These are phyloP conservation scores for Drosophila emarginata DNA, from an alignment of 2,888 invertebrate genomes.

Conservation along the genomic window DNA sequence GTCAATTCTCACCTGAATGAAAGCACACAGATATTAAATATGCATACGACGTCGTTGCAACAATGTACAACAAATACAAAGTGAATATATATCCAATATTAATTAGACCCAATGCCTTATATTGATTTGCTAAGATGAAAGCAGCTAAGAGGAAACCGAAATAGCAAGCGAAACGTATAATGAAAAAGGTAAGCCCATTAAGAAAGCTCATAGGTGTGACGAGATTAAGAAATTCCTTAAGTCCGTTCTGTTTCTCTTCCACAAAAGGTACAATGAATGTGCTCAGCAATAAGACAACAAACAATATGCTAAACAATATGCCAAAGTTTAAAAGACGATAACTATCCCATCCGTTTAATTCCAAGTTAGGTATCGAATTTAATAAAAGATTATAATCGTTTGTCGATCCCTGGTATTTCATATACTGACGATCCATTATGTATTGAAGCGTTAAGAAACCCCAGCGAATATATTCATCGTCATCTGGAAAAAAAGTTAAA, in stretches of 20 bases:
- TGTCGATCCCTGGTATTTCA: conserved; percentile 74
- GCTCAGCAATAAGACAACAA: conserved; percentile 72
- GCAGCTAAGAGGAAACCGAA: conserved; percentile 55
- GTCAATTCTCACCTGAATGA: conserved; percentile 75
- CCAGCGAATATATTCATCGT: conserved; percentile 82
- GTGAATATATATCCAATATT: conserved; percentile 58
- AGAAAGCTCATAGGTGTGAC: conserved; percentile 80
- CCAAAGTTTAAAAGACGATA: conserved; percentile 71
- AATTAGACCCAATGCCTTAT: conserved; percentile 65
- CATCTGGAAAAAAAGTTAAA: conserved; percentile 71
- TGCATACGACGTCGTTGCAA: conserved; percentile 78
- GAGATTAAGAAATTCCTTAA: conserved; percentile 82
- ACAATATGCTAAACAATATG: conserved; percentile 70
- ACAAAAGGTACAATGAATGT: conserved; percentile 84
- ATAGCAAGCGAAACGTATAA: conserved; percentile 75
- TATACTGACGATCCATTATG: conserved; percentile 85
- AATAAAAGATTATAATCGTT: conserved; percentile 58
- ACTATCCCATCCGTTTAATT: conserved; percentile 55
- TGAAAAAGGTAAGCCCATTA: conserved; percentile 80
- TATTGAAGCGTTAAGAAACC: conserved; percentile 85
- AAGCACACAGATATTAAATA: conserved; percentile 81
- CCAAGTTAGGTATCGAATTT: conserved; percentile 70
- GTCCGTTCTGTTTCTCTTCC: conserved; percentile 85
- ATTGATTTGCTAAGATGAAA: conserved; percentile 60
- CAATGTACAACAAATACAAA: conserved; percentile 72